Conservation (phyloP, 2,888 invertebrate species). For the Cerastis leucographa region DNA sequence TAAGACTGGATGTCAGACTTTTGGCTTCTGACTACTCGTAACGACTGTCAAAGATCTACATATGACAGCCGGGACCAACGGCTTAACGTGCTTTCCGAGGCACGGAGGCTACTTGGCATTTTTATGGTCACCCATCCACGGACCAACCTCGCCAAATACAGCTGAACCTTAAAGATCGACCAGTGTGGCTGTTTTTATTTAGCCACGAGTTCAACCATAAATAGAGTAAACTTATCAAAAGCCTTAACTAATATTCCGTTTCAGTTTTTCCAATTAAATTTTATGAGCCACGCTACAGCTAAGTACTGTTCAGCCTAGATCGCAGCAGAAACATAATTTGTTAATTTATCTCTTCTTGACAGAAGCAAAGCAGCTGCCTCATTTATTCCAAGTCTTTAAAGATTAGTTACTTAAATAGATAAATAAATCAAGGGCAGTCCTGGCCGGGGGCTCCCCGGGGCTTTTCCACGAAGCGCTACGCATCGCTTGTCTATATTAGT, state of each 20-base stretch:
- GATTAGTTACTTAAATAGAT: constrained; percentile 20
- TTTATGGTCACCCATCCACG: too few relatives aligned
- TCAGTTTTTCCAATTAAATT: not conserved
- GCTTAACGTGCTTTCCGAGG: too few relatives aligned
- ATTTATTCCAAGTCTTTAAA: constrained; percentile 24
- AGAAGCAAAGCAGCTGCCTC: not conserved
- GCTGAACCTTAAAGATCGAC: too few relatives aligned
- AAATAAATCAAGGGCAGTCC: constrained; percentile 20
- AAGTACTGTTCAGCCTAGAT: not conserved
- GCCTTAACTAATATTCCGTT: not conserved
- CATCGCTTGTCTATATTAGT: not conserved
- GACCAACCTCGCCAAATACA: too few relatives aligned
- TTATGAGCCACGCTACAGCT: not conserved
- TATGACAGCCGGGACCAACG: too few relatives aligned
- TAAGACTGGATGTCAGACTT: too few relatives aligned
- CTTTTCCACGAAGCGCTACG: not conserved
- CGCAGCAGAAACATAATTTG: not conserved
- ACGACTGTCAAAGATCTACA: too few relatives aligned
- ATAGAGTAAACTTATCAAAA: not conserved
- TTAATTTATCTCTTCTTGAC: constrained; percentile 1
- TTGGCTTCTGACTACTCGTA: too few relatives aligned
- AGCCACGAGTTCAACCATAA: too few relatives aligned
- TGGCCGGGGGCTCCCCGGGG: not conserved
- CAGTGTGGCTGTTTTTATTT: too few relatives aligned
- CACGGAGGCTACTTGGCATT: too few relatives aligned